phyloP scores from a whole-genome alignment of 2,113 vertebrate genomes.

The Calonectris borealis region DNA sequence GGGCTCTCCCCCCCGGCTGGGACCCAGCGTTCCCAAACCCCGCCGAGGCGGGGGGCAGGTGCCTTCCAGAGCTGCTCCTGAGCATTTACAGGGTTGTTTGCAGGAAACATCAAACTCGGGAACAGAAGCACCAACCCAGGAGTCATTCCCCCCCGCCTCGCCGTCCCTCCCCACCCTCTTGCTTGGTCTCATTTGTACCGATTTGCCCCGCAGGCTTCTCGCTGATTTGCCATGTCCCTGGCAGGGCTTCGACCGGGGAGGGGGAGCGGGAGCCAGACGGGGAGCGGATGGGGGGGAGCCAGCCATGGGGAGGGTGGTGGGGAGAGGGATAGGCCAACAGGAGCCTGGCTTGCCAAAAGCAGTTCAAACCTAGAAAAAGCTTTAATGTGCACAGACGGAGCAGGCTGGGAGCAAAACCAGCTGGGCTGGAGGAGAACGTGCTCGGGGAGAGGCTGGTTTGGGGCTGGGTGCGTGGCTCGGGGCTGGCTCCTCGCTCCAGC shows the following conservation, averaged over 20 bases:
- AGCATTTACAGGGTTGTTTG: conserved; percentile 36
- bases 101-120: conserved; percentile 42
- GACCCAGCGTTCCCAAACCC: neutral
- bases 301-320: neutral
- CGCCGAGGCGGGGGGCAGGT: neutral
- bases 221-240: conserved; percentile 63
- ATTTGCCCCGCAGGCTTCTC: conserved; percentile 63
- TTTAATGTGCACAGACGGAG: conserved; percentile 58
- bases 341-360: conserved; percentile 61
- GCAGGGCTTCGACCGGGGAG: conserved; percentile 41
- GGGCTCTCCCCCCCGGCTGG: rapidly evolving
- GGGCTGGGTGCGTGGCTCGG: neutral
- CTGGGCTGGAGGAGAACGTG: conserved; percentile 50
- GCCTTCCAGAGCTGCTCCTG: neutral
- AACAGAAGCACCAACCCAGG: conserved; percentile 33
- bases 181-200: conserved; percentile 60
- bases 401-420: conserved; percentile 64
- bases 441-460: conserved; percentile 19
- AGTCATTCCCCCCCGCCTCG: neutral
- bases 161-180: conserved; percentile 45
- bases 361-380: conserved; percentile 51
- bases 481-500: neutral
- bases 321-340: conserved; percentile 1
- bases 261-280: conserved; percentile 43
- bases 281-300: neutral